Conservation (phyloP, 1,140 invertebrate species). For the Heliconius hewitsoni region DNA sequence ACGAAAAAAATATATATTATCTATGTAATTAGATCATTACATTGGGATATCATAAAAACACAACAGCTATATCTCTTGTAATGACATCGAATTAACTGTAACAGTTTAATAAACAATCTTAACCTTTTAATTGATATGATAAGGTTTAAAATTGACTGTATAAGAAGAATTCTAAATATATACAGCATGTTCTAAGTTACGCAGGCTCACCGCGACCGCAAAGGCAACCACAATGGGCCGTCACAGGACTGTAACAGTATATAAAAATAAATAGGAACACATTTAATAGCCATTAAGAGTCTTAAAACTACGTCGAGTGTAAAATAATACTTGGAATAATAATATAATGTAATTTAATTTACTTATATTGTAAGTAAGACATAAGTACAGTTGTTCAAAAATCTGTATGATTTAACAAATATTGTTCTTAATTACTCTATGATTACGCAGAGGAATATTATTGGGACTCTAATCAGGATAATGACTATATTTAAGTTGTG, state of each 20-base stretch:
- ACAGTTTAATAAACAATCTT: background rate
- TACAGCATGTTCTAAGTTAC: constrained; percentile 50
- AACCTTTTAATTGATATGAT: background rate
- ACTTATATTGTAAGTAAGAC: background rate
- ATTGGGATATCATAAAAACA: constrained; percentile 34
- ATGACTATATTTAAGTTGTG: too few relatives aligned
- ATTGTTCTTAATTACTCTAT: too few relatives aligned
- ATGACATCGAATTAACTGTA: constrained; percentile 16
- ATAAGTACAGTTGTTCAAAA: background rate
- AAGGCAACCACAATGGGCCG: constrained; percentile 43
- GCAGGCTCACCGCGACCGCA: constrained; percentile 42
- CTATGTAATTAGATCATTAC: constrained; percentile 31
- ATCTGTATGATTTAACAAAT: background rate
- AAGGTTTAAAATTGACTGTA: constrained; percentile 5
- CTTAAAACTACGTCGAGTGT: background rate
- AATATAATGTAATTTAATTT: background rate
- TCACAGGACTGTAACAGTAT: constrained; percentile 39
- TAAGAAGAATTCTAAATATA: constrained; percentile 25
- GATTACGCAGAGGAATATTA: too few relatives aligned
- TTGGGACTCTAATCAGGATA: too few relatives aligned
- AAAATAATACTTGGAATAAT: background rate
- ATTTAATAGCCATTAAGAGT: background rate
- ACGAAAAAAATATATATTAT: constrained; percentile 16
- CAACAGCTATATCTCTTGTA: constrained; percentile 29
- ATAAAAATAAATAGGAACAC: constrained; percentile 31